Conservation (phyloP, 2,113 vertebrate genomes). For the Triplophysa dalaica region DNA sequence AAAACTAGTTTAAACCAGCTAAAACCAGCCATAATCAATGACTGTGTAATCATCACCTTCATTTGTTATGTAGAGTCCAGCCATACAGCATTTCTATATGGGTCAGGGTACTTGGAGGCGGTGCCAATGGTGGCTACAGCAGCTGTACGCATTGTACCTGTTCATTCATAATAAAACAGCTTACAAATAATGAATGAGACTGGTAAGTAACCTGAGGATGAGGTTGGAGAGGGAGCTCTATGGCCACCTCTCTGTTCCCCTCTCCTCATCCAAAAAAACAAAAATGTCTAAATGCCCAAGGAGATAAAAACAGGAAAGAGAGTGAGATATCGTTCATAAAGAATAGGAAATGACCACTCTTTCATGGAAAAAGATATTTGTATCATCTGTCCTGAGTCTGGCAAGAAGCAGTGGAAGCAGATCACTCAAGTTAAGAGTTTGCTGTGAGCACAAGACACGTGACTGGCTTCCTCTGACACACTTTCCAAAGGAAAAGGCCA, state of each 20-base stretch:
- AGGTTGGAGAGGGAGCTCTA: constrained; percentile 52
- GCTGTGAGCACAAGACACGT: neutral
- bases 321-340: neutral
- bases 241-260: neutral
- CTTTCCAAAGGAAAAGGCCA: neutral
- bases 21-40: too few species aligned
- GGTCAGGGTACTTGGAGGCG: constrained; percentile 55
- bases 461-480: neutral
- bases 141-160: constrained; percentile 70
- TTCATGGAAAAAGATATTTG: neutral
- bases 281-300: neutral
- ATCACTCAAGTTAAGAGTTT: neutral
- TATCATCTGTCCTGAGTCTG: neutral
- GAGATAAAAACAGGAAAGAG: constrained; percentile 18
- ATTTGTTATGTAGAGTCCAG: constrained; percentile 10
- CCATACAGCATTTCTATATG: constrained; percentile 41
- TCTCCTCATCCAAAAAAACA: neutral
- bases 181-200: constrained; percentile 77
- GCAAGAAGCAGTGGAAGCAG: constrained; percentile 8
- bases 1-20: too few species aligned
- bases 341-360: constrained; percentile 1
- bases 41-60: neutral
- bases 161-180: constrained; percentile 73
- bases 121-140: constrained; percentile 46
- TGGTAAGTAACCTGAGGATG: constrained; percentile 77